Conservation (phyloP, 2,113 vertebrate species). For the Syrrhaptes paradoxus region DNA sequence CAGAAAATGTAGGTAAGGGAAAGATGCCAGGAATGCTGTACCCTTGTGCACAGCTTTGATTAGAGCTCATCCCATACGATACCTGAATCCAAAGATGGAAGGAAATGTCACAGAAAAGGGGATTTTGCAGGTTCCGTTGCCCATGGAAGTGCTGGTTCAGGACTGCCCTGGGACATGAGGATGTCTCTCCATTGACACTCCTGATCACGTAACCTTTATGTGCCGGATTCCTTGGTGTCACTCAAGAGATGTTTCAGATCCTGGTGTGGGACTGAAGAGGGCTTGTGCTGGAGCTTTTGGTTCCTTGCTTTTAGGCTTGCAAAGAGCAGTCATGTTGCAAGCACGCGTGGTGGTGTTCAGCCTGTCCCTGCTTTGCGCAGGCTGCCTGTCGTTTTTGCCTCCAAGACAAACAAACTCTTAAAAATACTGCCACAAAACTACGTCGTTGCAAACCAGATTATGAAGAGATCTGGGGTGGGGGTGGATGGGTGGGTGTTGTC, state of each 20-base stretch:
- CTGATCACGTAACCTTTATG: not conserved
- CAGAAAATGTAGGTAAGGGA: not conserved
- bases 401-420: not conserved
- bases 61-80: not conserved
- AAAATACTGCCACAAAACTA: not conserved
- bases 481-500: not conserved
- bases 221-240: not conserved
- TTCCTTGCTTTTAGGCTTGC: not conserved
- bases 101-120: not conserved
- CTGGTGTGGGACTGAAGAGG: not conserved
- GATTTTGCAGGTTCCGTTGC: not conserved
- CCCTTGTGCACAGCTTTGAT: not conserved
- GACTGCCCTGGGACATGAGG: not conserved
- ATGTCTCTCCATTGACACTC: not conserved
- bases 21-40: not conserved
- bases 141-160: not conserved
- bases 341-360: not conserved
- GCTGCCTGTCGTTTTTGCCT: not conserved
- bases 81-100: not conserved
- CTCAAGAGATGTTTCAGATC: rapidly evolving
- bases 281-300: not conserved
- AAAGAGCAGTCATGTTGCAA: not conserved
- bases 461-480: not conserved
- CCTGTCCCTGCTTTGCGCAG: not conserved
- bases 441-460: not conserved